Conservation (phyloP, 2,888 invertebrate species). For the Stictocephala bisonia region DNA sequence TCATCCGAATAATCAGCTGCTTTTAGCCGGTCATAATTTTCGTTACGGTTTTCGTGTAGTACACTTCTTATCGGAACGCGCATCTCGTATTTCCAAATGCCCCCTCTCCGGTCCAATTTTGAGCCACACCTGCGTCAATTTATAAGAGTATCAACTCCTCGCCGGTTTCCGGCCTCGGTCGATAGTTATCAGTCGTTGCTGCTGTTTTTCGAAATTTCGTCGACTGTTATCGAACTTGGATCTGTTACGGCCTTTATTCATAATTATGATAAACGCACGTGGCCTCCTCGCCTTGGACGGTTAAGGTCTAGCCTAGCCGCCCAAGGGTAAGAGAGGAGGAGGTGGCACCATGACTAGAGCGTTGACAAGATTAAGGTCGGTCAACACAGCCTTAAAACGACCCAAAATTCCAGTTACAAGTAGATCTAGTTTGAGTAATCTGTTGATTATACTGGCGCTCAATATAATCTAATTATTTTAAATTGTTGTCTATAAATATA, state of each 20-base stretch:
- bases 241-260: slow-evolving; percentile 38
- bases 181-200: slow-evolving; percentile 21
- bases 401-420: background rate
- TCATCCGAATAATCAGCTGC: slow-evolving; percentile 44
- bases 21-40: slow-evolving; percentile 46
- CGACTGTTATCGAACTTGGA: slow-evolving; percentile 10
- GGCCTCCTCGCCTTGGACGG: no score
- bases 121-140: background rate
- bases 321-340: no score
- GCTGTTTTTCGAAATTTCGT: slow-evolving; percentile 41
- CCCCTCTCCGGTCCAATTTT: background rate
- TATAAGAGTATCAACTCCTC: background rate
- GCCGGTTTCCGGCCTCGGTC: slow-evolving; percentile 22
- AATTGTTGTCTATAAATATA: no score
- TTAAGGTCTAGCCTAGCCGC: no score
- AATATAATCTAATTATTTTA: no score
- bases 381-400: background rate
- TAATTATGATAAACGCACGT: slow-evolving; percentile 42
- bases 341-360: background rate
- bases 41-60: slow-evolving; percentile 47
- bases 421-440: background rate
- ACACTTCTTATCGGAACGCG: slow-evolving; percentile 38
- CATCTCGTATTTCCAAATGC: slow-evolving; percentile 44
- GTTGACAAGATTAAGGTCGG: no score
- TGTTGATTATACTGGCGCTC: no score